A percentile compares a stretch with the other conserved stretches of the same genome.
Conservation (phyloP, 2,888 invertebrate species). For the Dolichomitus sp. region DNA sequence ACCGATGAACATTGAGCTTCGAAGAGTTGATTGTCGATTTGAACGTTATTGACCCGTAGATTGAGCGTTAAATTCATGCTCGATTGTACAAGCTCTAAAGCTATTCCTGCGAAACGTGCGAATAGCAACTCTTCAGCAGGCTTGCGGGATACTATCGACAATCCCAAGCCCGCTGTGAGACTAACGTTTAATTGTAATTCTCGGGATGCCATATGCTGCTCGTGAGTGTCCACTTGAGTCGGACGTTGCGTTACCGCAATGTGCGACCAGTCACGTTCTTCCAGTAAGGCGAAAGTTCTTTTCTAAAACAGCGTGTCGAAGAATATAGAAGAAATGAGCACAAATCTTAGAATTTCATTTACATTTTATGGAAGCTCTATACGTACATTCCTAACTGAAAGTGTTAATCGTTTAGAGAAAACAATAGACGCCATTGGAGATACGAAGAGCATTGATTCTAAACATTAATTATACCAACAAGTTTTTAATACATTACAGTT, state of each 20-base stretch:
- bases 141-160: constrained; percentile 92
- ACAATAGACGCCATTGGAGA: too few species aligned
- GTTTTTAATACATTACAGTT: too few species aligned
- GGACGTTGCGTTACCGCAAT: constrained; percentile 87
- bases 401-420: too few species aligned
- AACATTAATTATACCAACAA: too few species aligned
- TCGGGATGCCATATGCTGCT: constrained; percentile 79
- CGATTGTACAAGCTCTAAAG: constrained; percentile 89
- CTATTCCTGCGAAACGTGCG: constrained; percentile 90
- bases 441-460: too few species aligned
- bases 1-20: constrained; percentile 95
- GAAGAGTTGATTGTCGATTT: constrained; percentile 91
- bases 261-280: constrained; percentile 88
- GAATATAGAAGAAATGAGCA: neutral
- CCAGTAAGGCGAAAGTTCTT: constrained; percentile 86
- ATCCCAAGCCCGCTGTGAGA: constrained; percentile 90
- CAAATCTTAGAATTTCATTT: neutral
- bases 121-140: constrained; percentile 94
- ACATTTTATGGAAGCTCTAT: neutral
- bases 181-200: constrained; percentile 90
- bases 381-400: too few species aligned
- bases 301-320: constrained; percentile 73
- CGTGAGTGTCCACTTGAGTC: constrained; percentile 76
- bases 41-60: constrained; percentile 92
- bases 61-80: constrained; percentile 89